phyloP scores from a whole-genome alignment of 1,140 invertebrate genomes.

The Hyphantria cunea region DNA sequence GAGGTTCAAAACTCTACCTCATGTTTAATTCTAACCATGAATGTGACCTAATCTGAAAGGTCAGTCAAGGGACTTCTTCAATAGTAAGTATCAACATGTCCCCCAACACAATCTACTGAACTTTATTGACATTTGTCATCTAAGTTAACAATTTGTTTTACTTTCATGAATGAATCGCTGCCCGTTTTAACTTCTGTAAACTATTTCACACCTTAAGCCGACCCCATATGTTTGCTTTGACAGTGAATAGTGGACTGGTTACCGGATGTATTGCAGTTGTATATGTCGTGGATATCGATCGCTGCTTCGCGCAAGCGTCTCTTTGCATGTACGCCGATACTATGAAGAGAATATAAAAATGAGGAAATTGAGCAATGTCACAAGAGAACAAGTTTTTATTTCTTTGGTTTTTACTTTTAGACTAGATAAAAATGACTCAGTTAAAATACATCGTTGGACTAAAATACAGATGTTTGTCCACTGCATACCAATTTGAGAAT shows the following conservation, averaged over 20 bases:
- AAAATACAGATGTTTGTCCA: constrained; percentile 13
- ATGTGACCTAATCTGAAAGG: constrained; percentile 15
- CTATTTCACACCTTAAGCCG: constrained; percentile 13
- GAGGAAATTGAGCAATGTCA: background rate
- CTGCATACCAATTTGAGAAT: constrained; percentile 33
- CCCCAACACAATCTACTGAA: constrained; percentile 28
- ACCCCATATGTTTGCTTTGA: constrained; percentile 10
- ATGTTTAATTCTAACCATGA: constrained; percentile 1
- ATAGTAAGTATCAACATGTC: constrained; percentile 21
- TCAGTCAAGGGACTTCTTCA: constrained; percentile 18
- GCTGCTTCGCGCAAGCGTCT: constrained; percentile 65
- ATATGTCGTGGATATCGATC: constrained; percentile 58
- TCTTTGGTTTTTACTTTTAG: too few species aligned
- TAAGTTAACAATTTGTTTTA: constrained; percentile 38
- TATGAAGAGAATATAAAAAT: constrained; percentile 1
- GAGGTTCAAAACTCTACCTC: constrained; percentile 8
- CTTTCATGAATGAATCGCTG: constrained; percentile 38
- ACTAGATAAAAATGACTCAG: too few species aligned
- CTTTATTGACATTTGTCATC: constrained; percentile 40
- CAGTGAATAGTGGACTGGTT: constrained; percentile 9
- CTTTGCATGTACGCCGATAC: constrained; percentile 17
- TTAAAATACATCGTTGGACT: background rate
- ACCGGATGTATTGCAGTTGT: constrained; percentile 28
- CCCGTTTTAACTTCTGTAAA: constrained; percentile 5
- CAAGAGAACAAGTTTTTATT: too few species aligned